These are phyloP conservation scores for Bhutanitis thaidina DNA, from an alignment of 2,888 invertebrate genomes.

Conservation along the genomic window DNA sequence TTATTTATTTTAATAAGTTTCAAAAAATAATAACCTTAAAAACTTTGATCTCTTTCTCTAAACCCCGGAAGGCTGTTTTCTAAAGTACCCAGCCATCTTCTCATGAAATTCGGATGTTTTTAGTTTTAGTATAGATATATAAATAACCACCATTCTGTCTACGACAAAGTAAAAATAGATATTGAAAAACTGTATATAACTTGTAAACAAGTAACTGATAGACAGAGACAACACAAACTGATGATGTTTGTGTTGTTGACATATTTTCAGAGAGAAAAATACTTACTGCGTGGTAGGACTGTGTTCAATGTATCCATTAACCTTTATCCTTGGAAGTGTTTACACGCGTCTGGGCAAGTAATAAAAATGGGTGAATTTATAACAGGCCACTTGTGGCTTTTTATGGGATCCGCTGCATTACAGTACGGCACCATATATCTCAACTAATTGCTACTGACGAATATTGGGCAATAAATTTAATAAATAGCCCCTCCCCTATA, in stretches of 20 bases:
- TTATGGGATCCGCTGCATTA: conserved; percentile 3
- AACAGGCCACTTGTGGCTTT: conserved; percentile 10
- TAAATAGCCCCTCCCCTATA: not conserved
- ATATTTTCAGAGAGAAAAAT: conserved; percentile 4
- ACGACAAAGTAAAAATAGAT: too few relatives aligned
- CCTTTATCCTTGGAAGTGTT: conserved; percentile 14
- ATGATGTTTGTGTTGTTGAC: conserved; percentile 1
- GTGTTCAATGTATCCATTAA: conserved; percentile 5
- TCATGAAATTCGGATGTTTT: too few relatives aligned
- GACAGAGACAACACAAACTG: too few relatives aligned
- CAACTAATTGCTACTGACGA: conserved; percentile 3
- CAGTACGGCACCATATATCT: conserved; percentile 2
- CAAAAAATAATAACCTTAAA: too few relatives aligned
- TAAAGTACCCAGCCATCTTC: too few relatives aligned
- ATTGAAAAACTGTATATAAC: too few relatives aligned
- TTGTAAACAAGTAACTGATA: too few relatives aligned
- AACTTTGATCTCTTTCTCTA: too few relatives aligned
- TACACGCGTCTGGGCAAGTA: not conserved
- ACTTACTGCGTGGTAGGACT: conserved; percentile 3
- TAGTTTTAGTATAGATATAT: too few relatives aligned
- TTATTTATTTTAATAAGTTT: too few relatives aligned
- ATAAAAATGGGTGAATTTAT: conserved; percentile 18
- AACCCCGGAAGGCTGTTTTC: too few relatives aligned
- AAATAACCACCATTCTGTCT: too few relatives aligned
- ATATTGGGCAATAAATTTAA: not conserved